A percentile compares a stretch with the other conserved stretches of the same genome.
Conservation (phyloP, 2,797 vertebrate genomes). For the Schizopygopsis malacanthus region DNA sequence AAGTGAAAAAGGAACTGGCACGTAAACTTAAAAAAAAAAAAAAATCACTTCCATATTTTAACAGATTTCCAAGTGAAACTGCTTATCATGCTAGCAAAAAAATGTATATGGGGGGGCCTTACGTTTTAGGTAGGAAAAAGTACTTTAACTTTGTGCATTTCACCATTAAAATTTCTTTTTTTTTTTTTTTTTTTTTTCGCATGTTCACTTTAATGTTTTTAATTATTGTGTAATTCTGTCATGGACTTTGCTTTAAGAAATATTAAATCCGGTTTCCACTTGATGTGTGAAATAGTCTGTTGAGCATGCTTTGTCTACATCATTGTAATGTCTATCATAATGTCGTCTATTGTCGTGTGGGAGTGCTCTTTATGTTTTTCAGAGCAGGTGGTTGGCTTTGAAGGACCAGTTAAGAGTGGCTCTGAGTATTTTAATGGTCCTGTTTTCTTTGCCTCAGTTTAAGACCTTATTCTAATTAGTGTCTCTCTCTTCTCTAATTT, state of each 20-base stretch:
- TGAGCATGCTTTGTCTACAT: slow-evolving; percentile 25
- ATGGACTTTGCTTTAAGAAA: slow-evolving; percentile 9
- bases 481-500: slow-evolving; percentile 63
- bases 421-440: slow-evolving; percentile 61
- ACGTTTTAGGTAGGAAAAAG: too few relatives aligned
- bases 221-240: slow-evolving; percentile 12
- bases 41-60: background rate
- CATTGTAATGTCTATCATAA: slow-evolving; percentile 40
- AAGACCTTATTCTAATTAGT: slow-evolving; percentile 66
- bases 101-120: too few relatives aligned
- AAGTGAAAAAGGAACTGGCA: slow-evolving; percentile 1
- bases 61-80: background rate
- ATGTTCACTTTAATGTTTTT: background rate
- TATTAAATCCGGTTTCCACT: slow-evolving; percentile 15
- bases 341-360: slow-evolving; percentile 42
- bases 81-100: background rate
- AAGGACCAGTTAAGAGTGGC: slow-evolving; percentile 54
- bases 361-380: slow-evolving; percentile 53
- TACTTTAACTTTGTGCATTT: too few relatives aligned
- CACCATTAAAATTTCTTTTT: too few relatives aligned
- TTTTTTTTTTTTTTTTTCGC: too few relatives aligned
- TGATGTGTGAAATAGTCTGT: slow-evolving; percentile 15
- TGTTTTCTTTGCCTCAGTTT: slow-evolving; percentile 57
- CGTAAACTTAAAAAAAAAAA: background rate
- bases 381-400: slow-evolving; percentile 57